Evolutionary conservation across 2,888 invertebrate species (phyloP), one percentile per base, ranked within the genome.

Genomic region (Spodoptera exigua): DNA sequence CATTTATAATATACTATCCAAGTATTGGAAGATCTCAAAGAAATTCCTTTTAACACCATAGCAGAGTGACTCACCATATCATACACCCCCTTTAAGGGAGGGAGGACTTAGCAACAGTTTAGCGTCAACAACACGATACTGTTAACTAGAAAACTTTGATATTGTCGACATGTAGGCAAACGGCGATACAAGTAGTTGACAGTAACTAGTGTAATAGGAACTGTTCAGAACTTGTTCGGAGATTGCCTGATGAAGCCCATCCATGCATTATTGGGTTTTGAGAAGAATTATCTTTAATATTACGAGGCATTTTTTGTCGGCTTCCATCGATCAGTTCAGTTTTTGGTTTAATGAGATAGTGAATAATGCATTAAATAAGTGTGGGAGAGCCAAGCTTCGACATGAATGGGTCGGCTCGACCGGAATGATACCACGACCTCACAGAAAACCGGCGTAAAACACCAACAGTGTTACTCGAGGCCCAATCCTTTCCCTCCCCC

Each of bases 91-190:
- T 27, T 27, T 27, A 27, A 27, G 27, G 18, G 2, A 9, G 27
- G 27, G 27, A 9, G 27, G 27, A 27, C 27, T 45, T 11, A 21
- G 49, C 27, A 49, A 63, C 66, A 45, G 66, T 63, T 63, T 65
- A 63, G 13, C 63, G 43, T 52, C 54, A 74, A 71, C 75, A 61
- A 74, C 61, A 56, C 53, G 57, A 64, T 64, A 59, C 47, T 43
- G 59, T 54, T 74, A 74, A 74, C 75, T 58, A 74, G 74, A 74
- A 74, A 74, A 74, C 52, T 75, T 74, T 41, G 39, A 48, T 69
- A 72, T 75, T 71, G 58, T 61, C 61, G 44, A 49, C 57, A 48
- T 55, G 59, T 61, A 68, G 64, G 64, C 67, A 56, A 66, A 67
- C 58, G 60, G 45, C 58, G 60, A 58, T 64, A 61, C 54, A 60